Conservation (phyloP, 2,888 invertebrate genomes). For the Hylaea fasciaria region DNA sequence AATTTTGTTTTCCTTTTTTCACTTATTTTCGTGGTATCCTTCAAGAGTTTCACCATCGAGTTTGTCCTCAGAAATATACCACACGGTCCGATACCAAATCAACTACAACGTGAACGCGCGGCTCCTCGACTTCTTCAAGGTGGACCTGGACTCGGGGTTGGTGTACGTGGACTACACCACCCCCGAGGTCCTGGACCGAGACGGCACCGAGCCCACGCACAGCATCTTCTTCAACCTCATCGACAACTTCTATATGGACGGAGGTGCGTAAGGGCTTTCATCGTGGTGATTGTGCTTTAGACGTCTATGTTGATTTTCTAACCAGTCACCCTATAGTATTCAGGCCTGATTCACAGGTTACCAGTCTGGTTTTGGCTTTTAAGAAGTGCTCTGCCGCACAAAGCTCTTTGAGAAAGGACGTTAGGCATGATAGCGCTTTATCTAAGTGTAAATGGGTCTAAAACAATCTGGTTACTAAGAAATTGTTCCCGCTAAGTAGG, state of each 20-base stretch:
- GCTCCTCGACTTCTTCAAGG: slow-evolving; percentile 78
- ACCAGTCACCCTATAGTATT: too few relatives aligned
- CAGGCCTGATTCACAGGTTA: too few relatives aligned
- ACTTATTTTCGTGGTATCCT: not conserved
- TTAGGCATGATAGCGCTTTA: too few relatives aligned
- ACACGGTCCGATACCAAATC: slow-evolving; percentile 82
- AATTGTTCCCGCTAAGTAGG: too few relatives aligned
- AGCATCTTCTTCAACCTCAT: slow-evolving; percentile 77
- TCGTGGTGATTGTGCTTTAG: not conserved
- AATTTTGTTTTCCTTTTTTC: too few relatives aligned
- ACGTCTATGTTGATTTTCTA: too few relatives aligned
- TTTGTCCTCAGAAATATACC: slow-evolving; percentile 71
- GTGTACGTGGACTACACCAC: slow-evolving; percentile 76
- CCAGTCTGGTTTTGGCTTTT: too few relatives aligned
- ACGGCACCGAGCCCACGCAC: slow-evolving; percentile 74
- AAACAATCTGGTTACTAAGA: too few relatives aligned
- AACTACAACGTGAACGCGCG: slow-evolving; percentile 73
- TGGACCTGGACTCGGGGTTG: slow-evolving; percentile 75
- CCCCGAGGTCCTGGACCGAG: slow-evolving; percentile 78
- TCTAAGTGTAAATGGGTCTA: too few relatives aligned
- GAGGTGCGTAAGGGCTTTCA: slow-evolving; percentile 57
- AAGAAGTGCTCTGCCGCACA: too few relatives aligned
- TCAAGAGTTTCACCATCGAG: not conserved
- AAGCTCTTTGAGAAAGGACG: too few relatives aligned
- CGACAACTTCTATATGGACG: slow-evolving; percentile 81